Conservation (phyloP, 2,888 invertebrate genomes). For the Physocephala rufipes region DNA sequence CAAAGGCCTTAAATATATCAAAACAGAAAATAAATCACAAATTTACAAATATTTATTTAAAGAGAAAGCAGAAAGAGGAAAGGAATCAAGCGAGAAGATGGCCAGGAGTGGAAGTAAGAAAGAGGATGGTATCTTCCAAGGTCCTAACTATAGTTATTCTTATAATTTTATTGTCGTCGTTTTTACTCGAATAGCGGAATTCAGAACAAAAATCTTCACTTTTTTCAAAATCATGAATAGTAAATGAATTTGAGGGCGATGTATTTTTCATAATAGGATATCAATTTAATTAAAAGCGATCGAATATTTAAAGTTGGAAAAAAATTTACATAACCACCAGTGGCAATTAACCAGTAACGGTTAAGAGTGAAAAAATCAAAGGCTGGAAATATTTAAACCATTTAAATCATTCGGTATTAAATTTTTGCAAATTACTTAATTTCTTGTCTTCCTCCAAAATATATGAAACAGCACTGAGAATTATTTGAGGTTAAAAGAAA, state of each 20-base stretch:
- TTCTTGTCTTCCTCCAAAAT: neutral
- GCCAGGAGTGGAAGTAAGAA: too few relatives aligned
- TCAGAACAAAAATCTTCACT: neutral
- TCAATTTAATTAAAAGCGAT: constrained; percentile 28
- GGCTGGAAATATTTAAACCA: constrained; percentile 14
- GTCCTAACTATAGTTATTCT: too few relatives aligned
- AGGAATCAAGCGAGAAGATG: too few relatives aligned
- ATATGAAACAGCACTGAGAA: neutral
- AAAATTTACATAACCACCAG: constrained; percentile 28
- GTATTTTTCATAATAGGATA: constrained; percentile 12
- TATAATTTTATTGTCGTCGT: too few relatives aligned
- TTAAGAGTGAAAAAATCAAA: neutral
- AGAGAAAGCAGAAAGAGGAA: too few relatives aligned
- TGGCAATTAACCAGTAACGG: neutral
- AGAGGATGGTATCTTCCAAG: too few relatives aligned
- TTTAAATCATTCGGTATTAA: constrained; percentile 20
- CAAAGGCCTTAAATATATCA: too few relatives aligned
- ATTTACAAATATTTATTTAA: too few relatives aligned
- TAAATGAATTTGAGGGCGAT: neutral
- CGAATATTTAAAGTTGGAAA: constrained; percentile 14
- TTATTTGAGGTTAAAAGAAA: too few relatives aligned
- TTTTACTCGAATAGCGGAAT: too few relatives aligned
- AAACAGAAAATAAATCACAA: too few relatives aligned
- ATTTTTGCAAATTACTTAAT: neutral
- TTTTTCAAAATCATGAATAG: neutral